phyloP scores from a whole-genome alignment of 2,888 invertebrate species.

The Sinelater perroti region DNA sequence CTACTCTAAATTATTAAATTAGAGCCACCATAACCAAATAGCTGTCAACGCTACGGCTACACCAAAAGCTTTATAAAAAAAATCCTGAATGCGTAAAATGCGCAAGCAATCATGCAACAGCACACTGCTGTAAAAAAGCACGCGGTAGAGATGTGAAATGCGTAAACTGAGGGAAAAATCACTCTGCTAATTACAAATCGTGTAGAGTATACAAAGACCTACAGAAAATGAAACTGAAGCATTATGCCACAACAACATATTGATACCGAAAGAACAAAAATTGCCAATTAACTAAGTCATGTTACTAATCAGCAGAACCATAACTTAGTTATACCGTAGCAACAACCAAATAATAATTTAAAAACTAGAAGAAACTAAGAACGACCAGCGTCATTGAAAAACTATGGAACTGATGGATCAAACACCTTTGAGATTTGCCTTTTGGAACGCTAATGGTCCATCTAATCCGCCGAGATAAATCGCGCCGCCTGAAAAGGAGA shows the following conservation, averaged over 20 bases:
- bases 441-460: slow-evolving; percentile 42
- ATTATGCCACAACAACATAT: background rate
- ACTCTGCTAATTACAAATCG: slow-evolving; percentile 27
- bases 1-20: background rate
- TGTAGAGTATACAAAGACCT: slow-evolving; percentile 17
- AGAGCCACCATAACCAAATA: background rate
- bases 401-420: slow-evolving; percentile 30
- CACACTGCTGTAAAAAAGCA: slow-evolving; percentile 8
- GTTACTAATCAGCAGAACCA: background rate
- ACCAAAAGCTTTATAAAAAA: slow-evolving; percentile 29
- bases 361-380: slow-evolving; percentile 6
- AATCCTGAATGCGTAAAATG: slow-evolving; percentile 40
- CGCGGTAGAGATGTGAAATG: background rate
- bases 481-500: slow-evolving; percentile 16
- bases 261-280: background rate
- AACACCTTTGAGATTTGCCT: slow-evolving; percentile 34
- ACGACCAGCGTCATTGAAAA: slow-evolving; percentile 27
- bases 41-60: slow-evolving; percentile 27
- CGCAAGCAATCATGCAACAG: slow-evolving; percentile 28
- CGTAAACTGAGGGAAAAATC: slow-evolving; percentile 20
- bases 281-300: background rate
- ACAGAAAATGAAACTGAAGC: background rate
- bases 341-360: slow-evolving; percentile 11
- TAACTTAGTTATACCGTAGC: background rate
- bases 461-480: slow-evolving; percentile 15